Conservation (phyloP, 2,888 invertebrate species). For the Ectemnius lituratus region DNA sequence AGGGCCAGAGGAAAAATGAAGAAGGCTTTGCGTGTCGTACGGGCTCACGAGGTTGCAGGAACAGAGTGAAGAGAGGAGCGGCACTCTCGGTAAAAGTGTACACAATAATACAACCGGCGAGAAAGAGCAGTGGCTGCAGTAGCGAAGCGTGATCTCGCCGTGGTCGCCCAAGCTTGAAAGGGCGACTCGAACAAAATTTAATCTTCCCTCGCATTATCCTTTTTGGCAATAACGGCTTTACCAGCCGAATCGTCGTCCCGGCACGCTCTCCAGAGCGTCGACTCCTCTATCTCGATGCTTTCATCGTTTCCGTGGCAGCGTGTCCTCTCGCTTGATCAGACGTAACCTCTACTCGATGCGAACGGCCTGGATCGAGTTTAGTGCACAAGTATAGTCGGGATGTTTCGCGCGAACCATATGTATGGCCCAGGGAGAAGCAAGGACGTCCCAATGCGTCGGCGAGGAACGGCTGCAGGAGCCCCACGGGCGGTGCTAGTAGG, state of each 20-base stretch:
- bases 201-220: constrained; percentile 70
- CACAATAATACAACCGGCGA: constrained; percentile 35
- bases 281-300: constrained; percentile 11
- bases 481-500: background rate
- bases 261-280: background rate
- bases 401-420: too few species aligned
- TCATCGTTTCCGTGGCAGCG: constrained; percentile 11
- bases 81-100: constrained; percentile 43
- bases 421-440: constrained; percentile 11
- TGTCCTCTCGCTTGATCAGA: constrained; percentile 13
- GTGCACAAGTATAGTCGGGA: background rate
- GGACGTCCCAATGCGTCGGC: constrained; percentile 12
- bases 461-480: background rate
- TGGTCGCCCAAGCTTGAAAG: constrained; percentile 41
- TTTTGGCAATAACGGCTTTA: constrained; percentile 68
- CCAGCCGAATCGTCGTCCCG: constrained; percentile 49
- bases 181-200: constrained; percentile 65
- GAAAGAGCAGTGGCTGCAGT: constrained; percentile 28
- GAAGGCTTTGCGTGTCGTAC: constrained; percentile 2
- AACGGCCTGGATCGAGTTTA: background rate
- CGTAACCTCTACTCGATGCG: background rate
- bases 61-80: background rate
- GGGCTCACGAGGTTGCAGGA: background rate
- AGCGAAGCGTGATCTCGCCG: constrained; percentile 53
- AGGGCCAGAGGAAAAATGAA: background rate